A percentile compares a stretch with the other conserved stretches of the same genome.
phyloP scores from a whole-genome alignment of 2,113 vertebrate genomes.

The Chamaea fasciata region DNA sequence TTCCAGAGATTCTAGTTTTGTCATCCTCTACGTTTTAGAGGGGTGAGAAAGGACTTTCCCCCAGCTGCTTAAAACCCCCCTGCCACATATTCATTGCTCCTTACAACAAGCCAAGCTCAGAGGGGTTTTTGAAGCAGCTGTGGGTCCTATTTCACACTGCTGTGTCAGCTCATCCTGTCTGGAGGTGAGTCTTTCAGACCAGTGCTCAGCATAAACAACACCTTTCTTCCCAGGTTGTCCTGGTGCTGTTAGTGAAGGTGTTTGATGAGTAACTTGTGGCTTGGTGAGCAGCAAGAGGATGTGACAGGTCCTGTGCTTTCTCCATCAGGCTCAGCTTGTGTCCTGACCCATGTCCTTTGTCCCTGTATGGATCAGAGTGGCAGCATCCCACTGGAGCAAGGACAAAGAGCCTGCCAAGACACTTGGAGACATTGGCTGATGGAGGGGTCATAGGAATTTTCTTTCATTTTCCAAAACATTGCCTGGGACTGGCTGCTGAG shows the following conservation, averaged over 20 bases:
- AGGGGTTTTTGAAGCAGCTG: not conserved
- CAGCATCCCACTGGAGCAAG: fast-evolving
- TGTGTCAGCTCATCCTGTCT: not conserved
- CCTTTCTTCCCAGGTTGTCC: not conserved
- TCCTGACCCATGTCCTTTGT: not conserved
- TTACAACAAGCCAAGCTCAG: not conserved
- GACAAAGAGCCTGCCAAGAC: not conserved
- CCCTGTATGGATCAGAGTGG: not conserved
- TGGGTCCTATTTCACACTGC: not conserved
- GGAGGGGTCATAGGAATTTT: not conserved
- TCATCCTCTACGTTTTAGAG: not conserved
- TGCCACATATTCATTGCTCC: not conserved
- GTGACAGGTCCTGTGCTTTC: not conserved
- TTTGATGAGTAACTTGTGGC: not conserved
- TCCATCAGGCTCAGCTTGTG: not conserved
- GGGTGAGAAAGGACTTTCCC: not conserved
- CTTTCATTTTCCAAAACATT: not conserved
- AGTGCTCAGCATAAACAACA: not conserved
- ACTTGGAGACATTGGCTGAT: not conserved
- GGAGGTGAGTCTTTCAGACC: not conserved
- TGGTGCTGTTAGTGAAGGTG: not conserved
- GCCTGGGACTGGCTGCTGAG: not conserved
- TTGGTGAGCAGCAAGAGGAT: not conserved
- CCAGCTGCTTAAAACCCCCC: not conserved
- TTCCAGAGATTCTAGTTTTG: not conserved